Evolutionary conservation across 2,113 vertebrate genomes (phyloP), one percentile per base, ranked within the genome.

Genomic region (Aix galericulata): DNA sequence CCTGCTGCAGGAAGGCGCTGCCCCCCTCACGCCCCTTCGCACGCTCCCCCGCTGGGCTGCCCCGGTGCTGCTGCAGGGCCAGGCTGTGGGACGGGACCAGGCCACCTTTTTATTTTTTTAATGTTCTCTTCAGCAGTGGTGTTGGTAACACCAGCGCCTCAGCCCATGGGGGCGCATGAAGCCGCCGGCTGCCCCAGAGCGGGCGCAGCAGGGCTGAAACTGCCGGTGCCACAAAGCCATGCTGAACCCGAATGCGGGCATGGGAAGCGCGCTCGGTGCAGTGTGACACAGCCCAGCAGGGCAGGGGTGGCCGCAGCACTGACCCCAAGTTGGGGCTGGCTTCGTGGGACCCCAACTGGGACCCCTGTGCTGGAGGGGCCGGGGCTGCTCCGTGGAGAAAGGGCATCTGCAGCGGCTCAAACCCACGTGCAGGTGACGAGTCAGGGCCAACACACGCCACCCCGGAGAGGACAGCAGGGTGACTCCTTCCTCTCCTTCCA

Each of bases 251-350:
- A 62, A 4, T 3, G 16, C 25, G 8, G 32, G 53, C 31, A 18
- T 9, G 6, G 27, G 3, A 42, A 16, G 27, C n/a, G 0, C 5
- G 32, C 8, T 1, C 58, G n/a, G 20, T 60, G 58, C n/a, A 21
- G 22, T 21, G 20, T 13, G 32, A 32, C 20, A 1, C 32, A 12
- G 32, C 25, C 50, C 40, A 1, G 48, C 34, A 14, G 7, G 50
- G 10, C 53, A 23, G n/a, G 52, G 52, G 29, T 3, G 6, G 53
- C 72, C 6, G 13, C 42, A 29, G 56, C 56, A 69, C 22, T 13
- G 13, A 26, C 52, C 52, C 25, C 25, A 21, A 11, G 25, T 8
- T 25, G 52, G 22, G 52, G 52, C 52, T 25, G 52, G 53, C 55
- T 17, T 58, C 31, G 13, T 13, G 52, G 52, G 25, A 53, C 25